Evolutionary conservation across 2,113 vertebrate species (phyloP).

Genomic region (Dipodomys merriami): DNA sequence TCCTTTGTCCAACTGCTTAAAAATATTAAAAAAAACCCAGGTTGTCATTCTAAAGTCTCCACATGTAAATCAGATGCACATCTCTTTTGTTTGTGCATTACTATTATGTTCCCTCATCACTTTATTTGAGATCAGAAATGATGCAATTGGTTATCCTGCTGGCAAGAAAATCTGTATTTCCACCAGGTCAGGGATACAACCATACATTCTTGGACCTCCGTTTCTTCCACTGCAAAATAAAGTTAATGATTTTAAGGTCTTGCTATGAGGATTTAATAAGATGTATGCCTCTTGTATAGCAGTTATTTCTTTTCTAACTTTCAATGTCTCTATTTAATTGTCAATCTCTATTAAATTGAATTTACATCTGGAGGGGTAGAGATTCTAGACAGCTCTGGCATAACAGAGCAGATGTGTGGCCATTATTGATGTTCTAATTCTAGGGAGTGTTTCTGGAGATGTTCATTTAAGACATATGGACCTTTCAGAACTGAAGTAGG

Average conservation of each 20-base stretch:
- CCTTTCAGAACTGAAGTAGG: no score
- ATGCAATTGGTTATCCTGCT: background rate
- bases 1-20: no score
- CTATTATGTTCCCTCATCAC: background rate
- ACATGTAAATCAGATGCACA: background rate
- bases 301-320: background rate
- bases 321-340: background rate
- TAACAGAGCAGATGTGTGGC: background rate
- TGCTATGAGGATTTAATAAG: background rate
- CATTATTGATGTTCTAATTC: background rate
- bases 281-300: background rate
- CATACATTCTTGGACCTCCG: background rate
- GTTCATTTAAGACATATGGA: background rate
- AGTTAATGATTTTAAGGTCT: background rate
- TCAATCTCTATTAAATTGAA: background rate
- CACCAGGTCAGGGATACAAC: background rate
- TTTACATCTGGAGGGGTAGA: background rate
- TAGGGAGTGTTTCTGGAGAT: background rate
- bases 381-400: background rate
- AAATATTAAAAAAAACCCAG: no score
- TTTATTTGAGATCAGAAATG: conserved; percentile 16
- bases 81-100: background rate
- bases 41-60: background rate
- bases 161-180: background rate
- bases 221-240: conserved; percentile 9